phyloP scores from a whole-genome alignment of 2,797 vertebrate genomes.

The Melopsittacus undulatus region DNA sequence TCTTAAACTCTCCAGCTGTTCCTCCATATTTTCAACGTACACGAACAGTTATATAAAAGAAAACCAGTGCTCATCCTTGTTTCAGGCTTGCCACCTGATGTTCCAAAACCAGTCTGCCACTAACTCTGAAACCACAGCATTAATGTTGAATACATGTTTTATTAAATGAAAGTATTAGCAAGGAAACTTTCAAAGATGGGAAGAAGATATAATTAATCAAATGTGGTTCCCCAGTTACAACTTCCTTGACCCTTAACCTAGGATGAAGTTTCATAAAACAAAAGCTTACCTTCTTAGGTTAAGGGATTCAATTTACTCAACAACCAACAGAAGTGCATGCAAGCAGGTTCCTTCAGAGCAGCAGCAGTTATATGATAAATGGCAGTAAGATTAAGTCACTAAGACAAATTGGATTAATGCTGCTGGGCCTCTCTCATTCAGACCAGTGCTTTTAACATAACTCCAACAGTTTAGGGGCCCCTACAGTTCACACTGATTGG shows the following conservation, averaged over 20 bases:
- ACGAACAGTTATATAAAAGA: constrained; percentile 14
- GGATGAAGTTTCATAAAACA: constrained; percentile 5
- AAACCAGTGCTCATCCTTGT: neutral
- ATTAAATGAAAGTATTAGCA: neutral
- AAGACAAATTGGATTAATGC: constrained; percentile 19
- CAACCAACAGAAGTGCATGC: neutral
- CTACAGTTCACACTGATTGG: neutral
- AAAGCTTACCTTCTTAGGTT: neutral
- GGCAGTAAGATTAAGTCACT: constrained; percentile 13
- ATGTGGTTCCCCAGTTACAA: neutral
- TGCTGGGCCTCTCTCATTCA: neutral
- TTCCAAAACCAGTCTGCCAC: constrained; percentile 6
- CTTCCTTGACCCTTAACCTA: neutral
- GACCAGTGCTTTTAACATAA: neutral
- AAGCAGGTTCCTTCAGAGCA: neutral
- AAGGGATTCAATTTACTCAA: neutral
- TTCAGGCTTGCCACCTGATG: neutral
- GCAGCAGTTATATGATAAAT: neutral
- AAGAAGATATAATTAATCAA: neutral
- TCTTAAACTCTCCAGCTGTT: constrained; percentile 16
- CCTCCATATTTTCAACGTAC: neutral
- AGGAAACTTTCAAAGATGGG: neutral
- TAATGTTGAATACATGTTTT: neutral
- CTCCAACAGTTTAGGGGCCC: neutral
- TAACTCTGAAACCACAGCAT: constrained; percentile 36